Base-by-base conservation (phyloP, 1,140 invertebrate species). In the Doryteuthis pealeii region DNA sequence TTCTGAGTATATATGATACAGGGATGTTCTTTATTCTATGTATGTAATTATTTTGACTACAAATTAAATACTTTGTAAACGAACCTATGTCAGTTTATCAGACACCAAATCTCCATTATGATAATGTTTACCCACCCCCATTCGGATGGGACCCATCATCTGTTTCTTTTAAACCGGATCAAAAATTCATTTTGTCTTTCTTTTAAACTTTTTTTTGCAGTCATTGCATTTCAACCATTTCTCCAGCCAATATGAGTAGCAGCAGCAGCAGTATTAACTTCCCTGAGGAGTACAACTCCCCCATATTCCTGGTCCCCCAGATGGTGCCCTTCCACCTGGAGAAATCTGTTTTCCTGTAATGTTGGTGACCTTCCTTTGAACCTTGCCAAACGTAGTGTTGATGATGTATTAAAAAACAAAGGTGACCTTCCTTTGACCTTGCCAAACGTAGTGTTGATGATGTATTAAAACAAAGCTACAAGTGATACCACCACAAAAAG, bases 341-440 rank as follows among this genome's bases (percentile, higher is more conserved):
- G 94, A 96, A 88, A 94, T 94, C 5, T 96, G 95, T 88, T 96
- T 89, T 93, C 93, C 26, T 96, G 94, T 90, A 94, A 95, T 70
- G 81, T 83, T 68, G 83, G 82, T 62, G 85, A 86, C 45, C 74
- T 85, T 12, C 83, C 85, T 22, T 76, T 85, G 28, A 79, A 79
- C n/a, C 77, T 77, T 31, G 72, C 62, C 32, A 84, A 81, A 70
- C 49, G 81, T 33, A 78, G 77, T 70, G 26, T 71, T 6, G 33
- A 18, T 65, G 58, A 73, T 66, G 73, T n/a, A n/a, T n/a, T n/a
- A n/a, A n/a, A n/a, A n/a, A n/a, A n/a, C n/a, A n/a, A n/a, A n/a
- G 83, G 82, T 58, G 85, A 86, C 45, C 74, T 85, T 14, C 83
- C 85, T n/a, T 76, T 85, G 26, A 80, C 28, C 77, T 78, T 32